phyloP scores from a whole-genome alignment of 2,888 invertebrate species.

The Xestia rhomboidea region DNA sequence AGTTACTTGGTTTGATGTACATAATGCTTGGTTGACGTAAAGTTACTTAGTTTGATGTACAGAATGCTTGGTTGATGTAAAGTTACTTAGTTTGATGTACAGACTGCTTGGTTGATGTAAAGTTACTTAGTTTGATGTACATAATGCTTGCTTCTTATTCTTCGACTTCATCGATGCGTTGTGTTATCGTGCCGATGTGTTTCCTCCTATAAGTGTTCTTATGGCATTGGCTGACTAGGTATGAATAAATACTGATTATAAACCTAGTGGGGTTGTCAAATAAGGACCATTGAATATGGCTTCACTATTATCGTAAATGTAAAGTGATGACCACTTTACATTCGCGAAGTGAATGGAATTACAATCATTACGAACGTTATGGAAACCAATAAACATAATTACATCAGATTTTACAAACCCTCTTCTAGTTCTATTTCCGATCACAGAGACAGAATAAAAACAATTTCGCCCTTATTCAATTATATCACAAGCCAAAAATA shows the following conservation, averaged over 20 bases:
- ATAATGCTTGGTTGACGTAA: too few relatives aligned
- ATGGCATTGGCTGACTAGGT: neutral
- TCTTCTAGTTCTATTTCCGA: neutral
- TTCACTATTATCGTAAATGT: neutral
- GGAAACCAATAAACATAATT: neutral
- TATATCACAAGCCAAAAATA: neutral
- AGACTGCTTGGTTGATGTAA: too few relatives aligned
- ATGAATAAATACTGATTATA: conserved; percentile 3
- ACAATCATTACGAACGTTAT: neutral
- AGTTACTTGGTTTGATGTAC: too few relatives aligned
- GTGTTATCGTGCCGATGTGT: neutral
- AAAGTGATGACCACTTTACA: neutral
- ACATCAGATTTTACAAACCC: neutral
- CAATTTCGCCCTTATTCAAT: neutral
- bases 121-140: too few relatives aligned
- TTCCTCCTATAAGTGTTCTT: neutral
- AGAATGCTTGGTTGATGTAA: too few relatives aligned
- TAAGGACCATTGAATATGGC: conserved; percentile 5
- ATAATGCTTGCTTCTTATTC: neutral
- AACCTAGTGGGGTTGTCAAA: neutral
- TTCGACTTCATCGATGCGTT: neutral
- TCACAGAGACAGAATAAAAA: neutral
- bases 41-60: too few relatives aligned
- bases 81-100: too few relatives aligned
- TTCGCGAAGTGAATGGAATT: neutral